These are phyloP conservation scores for Pelobates fuscus DNA, from an alignment of 2,113 vertebrate genomes.

Conservation along the genomic window DNA sequence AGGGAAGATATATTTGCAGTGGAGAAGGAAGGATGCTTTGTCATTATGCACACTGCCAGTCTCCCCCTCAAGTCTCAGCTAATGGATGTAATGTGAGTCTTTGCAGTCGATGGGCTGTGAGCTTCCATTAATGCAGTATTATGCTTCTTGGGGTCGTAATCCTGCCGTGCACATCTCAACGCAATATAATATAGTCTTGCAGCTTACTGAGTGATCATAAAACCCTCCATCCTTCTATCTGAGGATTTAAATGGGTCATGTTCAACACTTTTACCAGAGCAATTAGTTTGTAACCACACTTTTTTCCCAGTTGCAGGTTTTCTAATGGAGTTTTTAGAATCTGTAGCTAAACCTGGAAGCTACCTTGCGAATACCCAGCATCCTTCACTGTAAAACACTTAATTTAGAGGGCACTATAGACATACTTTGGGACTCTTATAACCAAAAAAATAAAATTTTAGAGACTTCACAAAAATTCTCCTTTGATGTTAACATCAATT, in stretches of 20 bases:
- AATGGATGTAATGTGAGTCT: constrained; percentile 49
- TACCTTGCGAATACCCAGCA: too few species aligned
- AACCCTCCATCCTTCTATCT: constrained; percentile 56
- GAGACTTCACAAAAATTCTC: too few species aligned
- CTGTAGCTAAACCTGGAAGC: too few species aligned
- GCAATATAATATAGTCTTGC: constrained; percentile 50
- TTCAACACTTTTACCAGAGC: constrained; percentile 64
- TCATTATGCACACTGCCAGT: constrained; percentile 1
- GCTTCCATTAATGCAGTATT: constrained; percentile 44
- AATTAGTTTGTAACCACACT: constrained; percentile 65
- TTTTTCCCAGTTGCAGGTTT: constrained; percentile 2
- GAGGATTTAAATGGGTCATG: constrained; percentile 66
- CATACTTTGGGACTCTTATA: too few species aligned
- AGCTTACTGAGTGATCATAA: constrained; percentile 54
- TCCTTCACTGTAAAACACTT: too few species aligned
- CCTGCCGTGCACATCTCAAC: constrained; percentile 51
- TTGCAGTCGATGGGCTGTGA: constrained; percentile 20
- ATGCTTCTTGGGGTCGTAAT: constrained; percentile 54
- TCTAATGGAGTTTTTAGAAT: too few species aligned
- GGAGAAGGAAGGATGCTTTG: neutral
- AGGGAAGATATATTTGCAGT: constrained; percentile 4
- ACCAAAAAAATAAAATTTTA: too few species aligned
- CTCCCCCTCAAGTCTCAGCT: constrained; percentile 18
- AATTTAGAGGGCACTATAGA: too few species aligned
- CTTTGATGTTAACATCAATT: too few species aligned